phyloP scores from a whole-genome alignment of 2,797 vertebrate genomes.

The Meda fulgida region DNA sequence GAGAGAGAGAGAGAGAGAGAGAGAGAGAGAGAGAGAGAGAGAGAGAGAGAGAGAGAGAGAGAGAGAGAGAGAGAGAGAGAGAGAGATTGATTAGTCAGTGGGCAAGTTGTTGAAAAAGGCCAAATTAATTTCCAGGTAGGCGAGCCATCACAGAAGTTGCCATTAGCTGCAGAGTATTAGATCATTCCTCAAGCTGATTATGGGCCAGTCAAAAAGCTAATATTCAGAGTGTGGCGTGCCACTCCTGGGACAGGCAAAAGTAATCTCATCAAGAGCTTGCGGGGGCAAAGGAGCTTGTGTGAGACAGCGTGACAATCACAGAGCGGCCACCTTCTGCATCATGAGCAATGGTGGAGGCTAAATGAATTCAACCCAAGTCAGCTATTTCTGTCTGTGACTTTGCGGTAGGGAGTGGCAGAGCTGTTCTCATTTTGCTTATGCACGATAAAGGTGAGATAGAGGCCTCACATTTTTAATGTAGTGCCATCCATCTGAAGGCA shows the following conservation, averaged over 20 bases:
- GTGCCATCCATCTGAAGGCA: conserved; percentile 23
- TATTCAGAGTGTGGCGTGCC: conserved; percentile 46
- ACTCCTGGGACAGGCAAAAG: conserved; percentile 45
- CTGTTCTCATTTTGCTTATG: conserved; percentile 44
- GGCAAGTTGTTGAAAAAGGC: conserved; percentile 44
- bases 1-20: conserved; percentile 6
- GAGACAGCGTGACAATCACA: conserved; percentile 43
- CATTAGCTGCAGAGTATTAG: conserved; percentile 57
- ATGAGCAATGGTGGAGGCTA: conserved; percentile 42
- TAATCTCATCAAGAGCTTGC: conserved; percentile 55
- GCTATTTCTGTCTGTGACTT: conserved; percentile 54
- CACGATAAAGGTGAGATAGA: conserved; percentile 28
- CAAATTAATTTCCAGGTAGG: conserved; percentile 61
- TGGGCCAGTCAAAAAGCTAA: conserved; percentile 58
- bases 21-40: conserved; percentile 8
- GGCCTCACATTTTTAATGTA: conserved; percentile 25
- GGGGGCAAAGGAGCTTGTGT: neutral
- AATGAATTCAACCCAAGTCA: conserved; percentile 54
- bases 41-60: conserved; percentile 7
- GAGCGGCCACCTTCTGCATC: conserved; percentile 45
- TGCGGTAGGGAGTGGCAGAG: conserved; percentile 40
- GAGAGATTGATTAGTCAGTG: conserved; percentile 14
- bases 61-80: neutral
- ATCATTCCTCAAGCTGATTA: conserved; percentile 63
- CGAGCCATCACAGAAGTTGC: conserved; percentile 32